Evolutionary conservation across 1,140 invertebrate species (phyloP).

Genomic region (Varroa destructor): DNA sequence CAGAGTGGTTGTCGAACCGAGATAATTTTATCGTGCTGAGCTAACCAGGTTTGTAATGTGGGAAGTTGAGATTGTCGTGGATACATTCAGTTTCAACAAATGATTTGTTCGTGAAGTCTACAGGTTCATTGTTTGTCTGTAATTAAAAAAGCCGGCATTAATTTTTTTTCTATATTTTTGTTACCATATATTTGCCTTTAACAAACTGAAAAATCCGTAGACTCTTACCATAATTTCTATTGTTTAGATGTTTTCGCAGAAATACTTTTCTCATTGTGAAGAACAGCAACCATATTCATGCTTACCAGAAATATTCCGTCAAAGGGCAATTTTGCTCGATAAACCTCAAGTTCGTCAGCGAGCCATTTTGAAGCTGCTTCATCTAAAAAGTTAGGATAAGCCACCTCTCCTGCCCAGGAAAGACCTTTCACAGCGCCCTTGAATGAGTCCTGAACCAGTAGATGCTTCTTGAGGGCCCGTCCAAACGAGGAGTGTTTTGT

Average conservation of each 20-base stretch:
- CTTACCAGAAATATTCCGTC: slow-evolving; percentile 26
- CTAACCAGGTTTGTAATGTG: slow-evolving; percentile 22
- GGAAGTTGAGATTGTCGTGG: slow-evolving; percentile 25
- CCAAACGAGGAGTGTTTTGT: not conserved
- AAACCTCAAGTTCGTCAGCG: slow-evolving; percentile 26
- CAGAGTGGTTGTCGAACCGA: too few relatives aligned
- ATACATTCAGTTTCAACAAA: slow-evolving; percentile 24
- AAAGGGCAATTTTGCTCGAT: slow-evolving; percentile 2
- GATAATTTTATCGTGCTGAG: not conserved
- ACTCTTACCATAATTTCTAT: too few relatives aligned
- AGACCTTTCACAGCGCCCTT: slow-evolving; percentile 17
- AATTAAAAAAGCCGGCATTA: not conserved
- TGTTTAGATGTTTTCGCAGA: too few relatives aligned
- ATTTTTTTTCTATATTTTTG: not conserved
- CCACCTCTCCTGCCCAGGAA: slow-evolving; percentile 20
- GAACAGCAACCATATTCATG: not conserved
- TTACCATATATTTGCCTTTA: too few relatives aligned
- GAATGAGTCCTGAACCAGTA: slow-evolving; percentile 15
- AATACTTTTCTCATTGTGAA: not conserved
- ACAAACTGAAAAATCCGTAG: too few relatives aligned
- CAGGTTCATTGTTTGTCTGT: slow-evolving; percentile 26
- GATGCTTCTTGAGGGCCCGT: not conserved
- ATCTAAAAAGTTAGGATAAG: slow-evolving; percentile 15
- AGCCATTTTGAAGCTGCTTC: slow-evolving; percentile 20
- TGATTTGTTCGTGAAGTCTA: slow-evolving; percentile 24